Evolutionary conservation across 37 sponge, comb jelly and placozoan genomes (phyloP), one percentile per base, ranked within the genome.

Genomic region (Amphimedon queenslandica): DNA sequence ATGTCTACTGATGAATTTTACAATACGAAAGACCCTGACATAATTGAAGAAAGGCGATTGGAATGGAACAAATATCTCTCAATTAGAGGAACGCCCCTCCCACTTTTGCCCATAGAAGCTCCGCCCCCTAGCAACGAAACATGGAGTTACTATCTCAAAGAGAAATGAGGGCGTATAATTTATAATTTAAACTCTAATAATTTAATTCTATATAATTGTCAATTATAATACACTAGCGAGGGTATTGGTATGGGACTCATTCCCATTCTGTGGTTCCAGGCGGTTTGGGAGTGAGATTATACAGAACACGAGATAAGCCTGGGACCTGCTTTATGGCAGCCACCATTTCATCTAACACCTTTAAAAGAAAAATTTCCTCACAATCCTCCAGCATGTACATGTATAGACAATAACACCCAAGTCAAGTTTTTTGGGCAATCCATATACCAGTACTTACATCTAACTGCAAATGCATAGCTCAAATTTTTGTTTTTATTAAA

Each of bases 251-350:
- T 47, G 53, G 53, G 53, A 60, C 57, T 57, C 76, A 95, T 68
- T 95, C 96, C 96, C 96, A 95, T 69, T 95, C 96, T 33, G 92
- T 95, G 20, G 96, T 95, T 35, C 96, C 96, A 16, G 96, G 96
- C 1, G 96, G 96, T 78, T 95, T 95, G 67, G 89, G 78, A 16
- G 96, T 95, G 69, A 95, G 77, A 71, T 95, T 92, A 66, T 88
- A 95, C 68, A 95, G 61, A 3, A 95, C 89, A 38, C 96, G 82
- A 24, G 91, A 90, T 34, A 95, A 80, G 10, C 96, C 96, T 2
- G 78, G 55, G 1, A 90, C 82, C 16, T 56, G 29, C 11, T 61
- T 30, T 6, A 92, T 75, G 25, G 67, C 30, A 5, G 27, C 10
- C 34, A 83, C 80, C 84, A 92, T 92, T 11, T 79, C 80, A 1